Conservation (phyloP, 2,113 vertebrate genomes). For the Odocoileus virginianus region DNA sequence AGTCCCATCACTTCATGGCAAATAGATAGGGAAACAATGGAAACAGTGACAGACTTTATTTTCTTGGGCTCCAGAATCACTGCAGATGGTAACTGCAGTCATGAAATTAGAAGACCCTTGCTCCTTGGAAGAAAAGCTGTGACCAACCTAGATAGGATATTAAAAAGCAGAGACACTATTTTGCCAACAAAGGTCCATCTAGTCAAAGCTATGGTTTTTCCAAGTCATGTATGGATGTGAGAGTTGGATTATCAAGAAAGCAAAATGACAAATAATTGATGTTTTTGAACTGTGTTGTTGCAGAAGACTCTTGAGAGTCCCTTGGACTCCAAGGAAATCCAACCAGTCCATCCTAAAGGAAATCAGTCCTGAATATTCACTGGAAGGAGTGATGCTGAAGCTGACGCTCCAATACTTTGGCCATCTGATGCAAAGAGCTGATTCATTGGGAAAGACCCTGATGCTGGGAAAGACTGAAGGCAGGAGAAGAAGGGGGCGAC, state of each 20-base stretch:
- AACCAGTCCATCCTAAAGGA: neutral
- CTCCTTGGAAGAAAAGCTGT: neutral
- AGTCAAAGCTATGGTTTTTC: neutral
- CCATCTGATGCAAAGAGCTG: neutral
- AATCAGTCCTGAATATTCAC: neutral
- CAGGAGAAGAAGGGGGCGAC: neutral
- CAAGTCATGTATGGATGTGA: neutral
- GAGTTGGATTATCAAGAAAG: neutral
- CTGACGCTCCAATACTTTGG: neutral
- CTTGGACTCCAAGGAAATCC: neutral
- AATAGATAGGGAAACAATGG: neutral
- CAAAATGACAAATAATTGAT: accelerated
- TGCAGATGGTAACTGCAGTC: neutral
- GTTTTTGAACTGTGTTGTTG: neutral
- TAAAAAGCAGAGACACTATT: neutral
- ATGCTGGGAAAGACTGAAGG: neutral
- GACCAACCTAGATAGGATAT: neutral
- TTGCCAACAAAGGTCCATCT: neutral
- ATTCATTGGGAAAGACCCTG: neutral
- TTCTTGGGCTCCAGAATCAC: neutral
- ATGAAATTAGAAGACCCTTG: neutral
- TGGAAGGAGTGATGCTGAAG: neutral
- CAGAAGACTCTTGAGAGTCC: neutral
- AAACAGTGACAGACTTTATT: neutral
- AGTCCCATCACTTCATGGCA: too few species aligned